Evolutionary conservation across 2,888 invertebrate genomes (phyloP).

Genomic region (Lamellibrachia columna): DNA sequence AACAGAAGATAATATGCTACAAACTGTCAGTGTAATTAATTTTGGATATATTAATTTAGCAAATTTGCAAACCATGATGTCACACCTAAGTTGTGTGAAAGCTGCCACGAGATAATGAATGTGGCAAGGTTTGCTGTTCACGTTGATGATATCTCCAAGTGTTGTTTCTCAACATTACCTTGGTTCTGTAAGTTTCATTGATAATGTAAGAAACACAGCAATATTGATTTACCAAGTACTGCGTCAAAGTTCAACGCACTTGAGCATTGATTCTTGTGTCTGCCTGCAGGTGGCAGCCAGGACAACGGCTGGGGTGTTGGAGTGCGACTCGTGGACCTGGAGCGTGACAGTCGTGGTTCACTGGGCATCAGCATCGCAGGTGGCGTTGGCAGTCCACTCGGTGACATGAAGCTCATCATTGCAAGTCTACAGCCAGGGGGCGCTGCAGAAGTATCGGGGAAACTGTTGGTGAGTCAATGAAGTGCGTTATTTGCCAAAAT

Average conservation of each 20-base stretch:
- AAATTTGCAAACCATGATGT: background rate
- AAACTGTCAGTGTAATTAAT: too few species aligned
- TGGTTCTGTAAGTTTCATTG: background rate
- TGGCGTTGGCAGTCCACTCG: slow-evolving; percentile 58
- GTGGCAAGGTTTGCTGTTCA: background rate
- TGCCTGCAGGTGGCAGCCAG: slow-evolving; percentile 2
- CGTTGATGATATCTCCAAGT: background rate
- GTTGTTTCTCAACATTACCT: background rate
- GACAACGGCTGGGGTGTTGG: background rate
- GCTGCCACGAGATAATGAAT: background rate
- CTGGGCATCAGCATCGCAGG: slow-evolving; percentile 63
- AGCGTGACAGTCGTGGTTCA: slow-evolving; percentile 57
- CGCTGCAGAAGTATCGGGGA: slow-evolving; percentile 55
- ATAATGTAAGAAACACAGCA: background rate
- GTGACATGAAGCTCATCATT: slow-evolving; percentile 59
- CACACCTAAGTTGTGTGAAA: background rate
- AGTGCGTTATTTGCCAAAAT: background rate
- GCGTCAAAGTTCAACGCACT: background rate
- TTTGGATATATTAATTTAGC: too few species aligned
- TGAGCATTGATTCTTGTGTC: background rate
- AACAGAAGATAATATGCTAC: too few species aligned
- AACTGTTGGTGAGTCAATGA: slow-evolving; percentile 51
- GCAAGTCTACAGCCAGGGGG: slow-evolving; percentile 58
- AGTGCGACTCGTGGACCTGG: slow-evolving; percentile 48
- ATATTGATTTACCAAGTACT: background rate